Base-by-base conservation (phyloP, 2,113 vertebrate species). In the Fukomys damarensis region DNA sequence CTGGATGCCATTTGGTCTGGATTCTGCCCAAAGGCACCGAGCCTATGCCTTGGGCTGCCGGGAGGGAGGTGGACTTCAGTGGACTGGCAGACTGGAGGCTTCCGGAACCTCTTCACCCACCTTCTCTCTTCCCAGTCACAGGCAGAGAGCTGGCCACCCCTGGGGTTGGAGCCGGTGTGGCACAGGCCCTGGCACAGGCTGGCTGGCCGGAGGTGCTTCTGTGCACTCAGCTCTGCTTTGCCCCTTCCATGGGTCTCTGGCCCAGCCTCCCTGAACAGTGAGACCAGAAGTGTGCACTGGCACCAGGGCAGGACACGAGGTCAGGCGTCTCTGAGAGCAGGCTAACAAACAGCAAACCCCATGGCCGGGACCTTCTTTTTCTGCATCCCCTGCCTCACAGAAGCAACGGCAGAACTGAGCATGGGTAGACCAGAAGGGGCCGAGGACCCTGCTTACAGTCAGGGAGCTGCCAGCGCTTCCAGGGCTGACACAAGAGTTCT, bases 131-230 rank as follows among this genome's bases (percentile, higher is more conserved):
- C 43, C 11, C 3, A 52, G 30, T 82, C 43, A 8, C 3, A 52
- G 30, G 35, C 5, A 66, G 43, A 89, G 49, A 61, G 3, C 3
- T 19, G 38, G 59, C 49, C 61, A 30, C 28, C 38, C n/a, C 35
- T 16, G 5, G 52, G 38, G 58, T 49, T n/a, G 5, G 10, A 35
- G 91, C 13, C 46, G 24, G 41, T 3, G 66, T 24, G 3, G 13
- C 35, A 35, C 43, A 19, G 52, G 17, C 54, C 28, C 28, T 52
- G 68, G 81, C 49, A 22, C 0, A 41, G 38, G 12, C 76, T 30
- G 11, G 3, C 17, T 4, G 0, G 3, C 17, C 3, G 0, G 3
- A 84, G n/a, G n/a, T 13, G 7, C 32, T 0, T 49, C 30, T 22
- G 74, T 80, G 43, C 30, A 32, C 38, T 59, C n/a, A 49, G 43